Conservation (phyloP, 2,797 vertebrate species). For the Acanthurus lineatus region DNA sequence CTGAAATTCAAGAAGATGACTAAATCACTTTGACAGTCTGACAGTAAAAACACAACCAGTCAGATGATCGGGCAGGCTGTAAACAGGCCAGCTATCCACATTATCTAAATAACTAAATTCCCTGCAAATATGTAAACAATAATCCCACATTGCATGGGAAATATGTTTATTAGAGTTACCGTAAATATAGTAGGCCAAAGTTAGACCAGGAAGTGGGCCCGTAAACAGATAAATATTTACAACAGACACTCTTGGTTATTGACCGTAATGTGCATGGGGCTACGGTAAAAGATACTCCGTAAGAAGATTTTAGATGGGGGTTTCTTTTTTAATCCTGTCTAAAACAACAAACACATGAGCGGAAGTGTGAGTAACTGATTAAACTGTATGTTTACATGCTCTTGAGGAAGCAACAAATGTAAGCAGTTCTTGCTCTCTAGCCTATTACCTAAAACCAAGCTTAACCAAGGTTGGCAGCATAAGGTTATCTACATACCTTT, state of each 20-base stretch:
- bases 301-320: no score
- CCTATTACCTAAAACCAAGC: background rate
- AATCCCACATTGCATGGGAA: no score
- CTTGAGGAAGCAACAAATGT: no score
- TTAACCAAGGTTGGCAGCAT: background rate
- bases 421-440: background rate
- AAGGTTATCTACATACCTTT: no score
- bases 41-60: no score
- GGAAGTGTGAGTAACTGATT: background rate
- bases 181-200: background rate
- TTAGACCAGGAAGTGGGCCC: background rate
- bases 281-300: background rate
- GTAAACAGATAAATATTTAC: constrained; percentile 7
- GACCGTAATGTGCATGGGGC: background rate
- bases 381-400: background rate
- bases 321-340: background rate
- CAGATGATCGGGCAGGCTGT: no score
- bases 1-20: no score
- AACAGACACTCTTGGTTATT: background rate
- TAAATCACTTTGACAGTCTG: no score
- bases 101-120: background rate
- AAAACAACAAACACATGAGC: background rate
- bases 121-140: background rate
- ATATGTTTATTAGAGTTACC: background rate
- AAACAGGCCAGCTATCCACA: no score